These are phyloP conservation scores for Cephus sareptanus DNA, from an alignment of 2,888 invertebrate genomes.

Conservation along the genomic window DNA sequence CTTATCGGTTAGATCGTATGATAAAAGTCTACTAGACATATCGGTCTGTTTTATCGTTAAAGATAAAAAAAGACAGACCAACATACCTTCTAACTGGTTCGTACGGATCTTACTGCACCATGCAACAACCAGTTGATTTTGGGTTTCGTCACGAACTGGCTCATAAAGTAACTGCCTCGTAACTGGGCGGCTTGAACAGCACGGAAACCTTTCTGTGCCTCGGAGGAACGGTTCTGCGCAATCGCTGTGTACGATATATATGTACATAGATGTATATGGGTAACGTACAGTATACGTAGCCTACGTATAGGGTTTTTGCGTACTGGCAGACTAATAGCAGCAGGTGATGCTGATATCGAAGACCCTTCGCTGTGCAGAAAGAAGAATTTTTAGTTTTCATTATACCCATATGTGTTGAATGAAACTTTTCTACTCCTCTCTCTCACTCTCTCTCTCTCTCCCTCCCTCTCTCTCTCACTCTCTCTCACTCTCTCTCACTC, in stretches of 20 bases:
- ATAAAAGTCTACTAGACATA: neutral
- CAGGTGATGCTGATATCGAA: neutral
- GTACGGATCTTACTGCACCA: neutral
- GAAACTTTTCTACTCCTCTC: neutral
- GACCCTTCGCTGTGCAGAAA: neutral
- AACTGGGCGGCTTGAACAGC: constrained; percentile 37
- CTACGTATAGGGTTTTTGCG: neutral
- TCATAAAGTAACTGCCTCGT: constrained; percentile 43
- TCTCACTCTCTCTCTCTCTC: too few species aligned
- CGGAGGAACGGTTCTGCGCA: constrained; percentile 41
- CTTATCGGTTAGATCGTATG: neutral
- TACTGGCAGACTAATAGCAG: neutral
- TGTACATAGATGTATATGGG: neutral
- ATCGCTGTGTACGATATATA: constrained; percentile 23
- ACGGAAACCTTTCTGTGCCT: constrained; percentile 35
- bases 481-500: neutral
- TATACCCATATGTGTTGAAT: neutral
- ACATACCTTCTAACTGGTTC: neutral
- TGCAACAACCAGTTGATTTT: constrained; percentile 13
- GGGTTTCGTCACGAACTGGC: constrained; percentile 29
- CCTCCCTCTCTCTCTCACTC: too few species aligned
- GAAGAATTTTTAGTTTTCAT: neutral
- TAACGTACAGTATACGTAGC: neutral
- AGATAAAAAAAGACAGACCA: neutral
- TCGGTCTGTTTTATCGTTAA: neutral